Base-by-base conservation (phyloP, 2,888 invertebrate species). In the Drosophila mulleri region DNA sequence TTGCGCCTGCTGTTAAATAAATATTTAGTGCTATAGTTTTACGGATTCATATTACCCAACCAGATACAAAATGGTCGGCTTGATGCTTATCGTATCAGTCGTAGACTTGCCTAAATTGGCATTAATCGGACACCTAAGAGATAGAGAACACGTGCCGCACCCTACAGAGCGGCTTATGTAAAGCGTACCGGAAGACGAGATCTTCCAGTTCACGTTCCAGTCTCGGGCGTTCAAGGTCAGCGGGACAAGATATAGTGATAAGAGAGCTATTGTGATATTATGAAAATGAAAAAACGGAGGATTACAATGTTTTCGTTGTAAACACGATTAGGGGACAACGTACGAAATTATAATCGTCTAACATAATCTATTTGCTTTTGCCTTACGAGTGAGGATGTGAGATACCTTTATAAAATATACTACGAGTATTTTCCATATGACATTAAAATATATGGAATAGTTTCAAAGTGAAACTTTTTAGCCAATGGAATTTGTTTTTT, bases 191-290 rank as follows among this genome's bases (percentile, higher is more conserved):
- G 64, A 62, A 41, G n/a, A 47, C 12, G 42, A 18, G 47, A 37
- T n/a, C 2, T 12, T 32, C 32, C 48, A 48, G 48, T 26, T 16
- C 39, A 52, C 39, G 26, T 41, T 26, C 8, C 23, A 23, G n/a
- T 11, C 39, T n/a, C 53, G 37, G n/a, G 16, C 23, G 2, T 7
- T 2, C 71, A 83, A 81, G 87, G 69, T 81, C 67, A 74, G 37
- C 53, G 63, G 53, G 56, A 64, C 60, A 18, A 44, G 60, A 58
- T 50, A 56, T 52, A 37, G 29, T 50, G 47, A 50, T 57, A 57
- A 57, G 20, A 35, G 57, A 57, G 52, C 7, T 35, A 63, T 52
- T 32, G 37, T 42, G 42, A 32, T 56, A 56, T 48, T 67, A 41
- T 45, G 23, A n/a, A 39, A 20, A 7, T 57, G 59, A 69, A 70